phyloP scores from a whole-genome alignment of 1,140 invertebrate species.

The Diuraphis noxia region DNA sequence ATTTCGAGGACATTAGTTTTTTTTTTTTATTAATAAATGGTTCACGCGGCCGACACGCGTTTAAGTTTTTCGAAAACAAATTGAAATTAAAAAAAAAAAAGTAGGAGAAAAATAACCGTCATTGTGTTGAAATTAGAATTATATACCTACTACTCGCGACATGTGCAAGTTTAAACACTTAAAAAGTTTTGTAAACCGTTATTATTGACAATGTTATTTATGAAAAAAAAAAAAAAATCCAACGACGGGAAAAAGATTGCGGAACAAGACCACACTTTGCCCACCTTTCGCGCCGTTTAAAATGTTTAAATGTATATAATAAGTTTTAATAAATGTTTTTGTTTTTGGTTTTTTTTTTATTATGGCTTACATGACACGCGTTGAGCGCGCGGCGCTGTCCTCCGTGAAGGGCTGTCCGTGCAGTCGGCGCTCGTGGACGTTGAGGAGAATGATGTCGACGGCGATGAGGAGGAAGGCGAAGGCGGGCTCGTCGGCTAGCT shows the following conservation, averaged over 20 bases:
- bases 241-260: neutral
- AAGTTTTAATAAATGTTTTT: neutral
- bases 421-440: neutral
- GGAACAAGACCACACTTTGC: neutral
- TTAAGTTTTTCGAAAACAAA: neutral
- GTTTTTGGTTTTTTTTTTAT: neutral
- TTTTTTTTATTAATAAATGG: neutral
- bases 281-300: neutral
- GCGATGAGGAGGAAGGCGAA: neutral
- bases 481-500: neutral
- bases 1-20: neutral
- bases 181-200: neutral
- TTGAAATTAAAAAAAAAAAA: neutral
- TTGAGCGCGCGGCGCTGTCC: neutral
- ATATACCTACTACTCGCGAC: neutral
- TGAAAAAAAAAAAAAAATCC: neutral
- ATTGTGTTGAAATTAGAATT: no score
- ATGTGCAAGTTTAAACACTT: neutral
- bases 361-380: constrained; percentile 48
- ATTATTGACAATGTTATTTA: neutral
- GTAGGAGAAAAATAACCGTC: neutral
- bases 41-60: neutral
- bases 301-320: neutral
- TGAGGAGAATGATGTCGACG: neutral
- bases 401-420: neutral